phyloP scores from a whole-genome alignment of 2,888 invertebrate genomes.

The Cosmopolites sordidus region DNA sequence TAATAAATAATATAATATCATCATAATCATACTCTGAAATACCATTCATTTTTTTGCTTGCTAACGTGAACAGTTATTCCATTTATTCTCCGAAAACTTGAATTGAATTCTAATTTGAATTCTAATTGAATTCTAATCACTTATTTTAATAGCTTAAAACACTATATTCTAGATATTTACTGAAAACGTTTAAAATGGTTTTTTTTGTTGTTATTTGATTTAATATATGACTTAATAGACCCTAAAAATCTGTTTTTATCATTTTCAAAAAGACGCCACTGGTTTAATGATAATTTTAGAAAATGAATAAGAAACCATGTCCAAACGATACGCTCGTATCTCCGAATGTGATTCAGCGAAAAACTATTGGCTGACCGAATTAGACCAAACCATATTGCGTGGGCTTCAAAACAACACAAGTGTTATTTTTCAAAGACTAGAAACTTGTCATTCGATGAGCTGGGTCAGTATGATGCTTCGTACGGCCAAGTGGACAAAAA shows the following conservation, averaged over 20 bases:
- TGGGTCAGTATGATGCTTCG: neutral
- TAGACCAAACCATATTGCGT: slow-evolving; percentile 33
- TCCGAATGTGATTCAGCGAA: slow-evolving; percentile 16
- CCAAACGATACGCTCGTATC: slow-evolving; percentile 12
- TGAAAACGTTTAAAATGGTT: no score
- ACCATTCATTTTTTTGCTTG: no score
- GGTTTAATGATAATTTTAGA: slow-evolving; percentile 14
- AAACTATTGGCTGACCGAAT: slow-evolving; percentile 27
- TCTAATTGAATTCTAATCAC: no score
- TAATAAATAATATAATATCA: no score
- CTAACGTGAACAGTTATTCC: no score
- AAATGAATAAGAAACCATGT: slow-evolving; percentile 13
- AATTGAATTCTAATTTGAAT: no score
- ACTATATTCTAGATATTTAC: no score
- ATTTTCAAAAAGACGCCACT: neutral
- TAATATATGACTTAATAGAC: no score
- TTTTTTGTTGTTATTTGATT: no score
- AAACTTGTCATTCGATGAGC: neutral
- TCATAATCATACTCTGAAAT: no score
- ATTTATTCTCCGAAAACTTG: no score
- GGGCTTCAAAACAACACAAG: slow-evolving; percentile 34
- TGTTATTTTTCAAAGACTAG: slow-evolving; percentile 8
- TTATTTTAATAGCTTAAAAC: no score
- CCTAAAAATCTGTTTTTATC: neutral
- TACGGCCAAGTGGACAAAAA: neutral